Conservation (phyloP, 35 echinoderm and acorn worm species). For the Ophioderma brevispina region DNA sequence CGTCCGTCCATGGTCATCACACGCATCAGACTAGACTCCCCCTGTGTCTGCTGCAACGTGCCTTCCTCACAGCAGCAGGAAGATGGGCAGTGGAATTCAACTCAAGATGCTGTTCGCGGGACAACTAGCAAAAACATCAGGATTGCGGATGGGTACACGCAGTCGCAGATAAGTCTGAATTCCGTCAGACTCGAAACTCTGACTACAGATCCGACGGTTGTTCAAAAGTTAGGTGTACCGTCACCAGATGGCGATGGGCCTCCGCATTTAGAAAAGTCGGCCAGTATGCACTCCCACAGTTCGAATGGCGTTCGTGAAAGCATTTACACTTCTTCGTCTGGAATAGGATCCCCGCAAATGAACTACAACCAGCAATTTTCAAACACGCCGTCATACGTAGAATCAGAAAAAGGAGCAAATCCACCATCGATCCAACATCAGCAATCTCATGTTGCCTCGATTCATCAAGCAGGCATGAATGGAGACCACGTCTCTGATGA, state of each 20-base stretch:
- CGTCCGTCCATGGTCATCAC: neutral
- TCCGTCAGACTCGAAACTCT: neutral
- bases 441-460: neutral
- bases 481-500: neutral
- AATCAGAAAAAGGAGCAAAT: no score
- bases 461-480: no score
- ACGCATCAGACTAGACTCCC: neutral
- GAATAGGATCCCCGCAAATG: neutral
- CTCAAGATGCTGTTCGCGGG: neutral
- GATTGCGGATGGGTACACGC: neutral
- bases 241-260: neutral
- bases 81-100: neutral
- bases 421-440: neutral
- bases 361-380: neutral
- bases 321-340: neutral
- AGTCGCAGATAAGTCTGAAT: neutral
- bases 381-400: neutral
- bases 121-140: neutral
- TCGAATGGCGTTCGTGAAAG: neutral
- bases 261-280: neutral
- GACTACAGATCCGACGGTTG: neutral
- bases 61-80: neutral
- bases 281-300: neutral
- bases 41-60: neutral
- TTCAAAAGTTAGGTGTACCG: neutral